phyloP scores from a whole-genome alignment of 1,140 invertebrate species.

The Leptopilina boulardi region DNA sequence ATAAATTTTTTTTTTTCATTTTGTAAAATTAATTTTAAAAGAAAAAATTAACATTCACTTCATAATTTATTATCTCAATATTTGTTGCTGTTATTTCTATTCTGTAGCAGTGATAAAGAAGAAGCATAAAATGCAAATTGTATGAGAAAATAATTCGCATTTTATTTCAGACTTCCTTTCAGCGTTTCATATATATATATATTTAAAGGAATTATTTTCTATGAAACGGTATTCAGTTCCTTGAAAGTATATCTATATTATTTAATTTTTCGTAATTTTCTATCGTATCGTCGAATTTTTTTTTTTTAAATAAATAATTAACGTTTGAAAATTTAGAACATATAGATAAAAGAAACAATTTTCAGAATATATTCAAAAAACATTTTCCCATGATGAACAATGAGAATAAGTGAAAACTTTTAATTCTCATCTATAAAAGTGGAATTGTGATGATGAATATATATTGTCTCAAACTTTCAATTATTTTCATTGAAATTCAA shows the following conservation, averaged over 20 bases:
- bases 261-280: background rate
- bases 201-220: constrained; percentile 8
- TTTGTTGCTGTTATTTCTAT: background rate
- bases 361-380: background rate
- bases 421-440: constrained; percentile 16
- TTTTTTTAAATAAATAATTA: too few relatives aligned
- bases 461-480: constrained; percentile 1
- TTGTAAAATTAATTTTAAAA: constrained; percentile 38
- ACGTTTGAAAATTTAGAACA: background rate
- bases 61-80: background rate
- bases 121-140: background rate
- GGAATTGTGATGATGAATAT: background rate
- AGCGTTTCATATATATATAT: background rate
- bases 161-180: background rate
- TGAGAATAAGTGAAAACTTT: constrained; percentile 19
- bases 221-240: constrained; percentile 6
- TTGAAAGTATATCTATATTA: background rate
- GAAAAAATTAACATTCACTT: background rate
- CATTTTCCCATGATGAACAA: background rate
- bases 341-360: background rate
- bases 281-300: background rate
- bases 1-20: constrained; percentile 39
- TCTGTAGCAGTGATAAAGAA: background rate
- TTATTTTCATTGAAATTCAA: constrained; percentile 8
- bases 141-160: background rate